Percentiles rank a stretch among this genome's conserved stretches.
phyloP scores from a whole-genome alignment of 2,888 invertebrate genomes.

The Pelosia muscerda region DNA sequence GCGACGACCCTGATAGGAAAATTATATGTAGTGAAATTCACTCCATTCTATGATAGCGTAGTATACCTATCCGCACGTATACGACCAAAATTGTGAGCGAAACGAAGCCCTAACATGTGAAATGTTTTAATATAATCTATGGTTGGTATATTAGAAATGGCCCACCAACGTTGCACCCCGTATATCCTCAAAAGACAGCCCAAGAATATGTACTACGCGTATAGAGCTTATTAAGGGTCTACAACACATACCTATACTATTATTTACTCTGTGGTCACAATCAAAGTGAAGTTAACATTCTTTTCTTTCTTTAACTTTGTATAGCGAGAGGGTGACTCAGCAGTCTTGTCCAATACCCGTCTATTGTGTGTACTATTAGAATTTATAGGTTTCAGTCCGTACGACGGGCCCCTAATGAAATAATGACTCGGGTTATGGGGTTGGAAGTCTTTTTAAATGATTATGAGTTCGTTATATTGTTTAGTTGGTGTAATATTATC shows the following conservation, averaged over 20 bases:
- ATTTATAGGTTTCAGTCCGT: slow-evolving; percentile 11
- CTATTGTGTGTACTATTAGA: slow-evolving; percentile 12
- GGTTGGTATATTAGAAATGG: no score
- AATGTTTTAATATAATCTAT: no score
- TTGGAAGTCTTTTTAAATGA: slow-evolving; percentile 2
- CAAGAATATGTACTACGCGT: no score
- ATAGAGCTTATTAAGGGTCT: no score
- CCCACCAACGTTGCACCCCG: no score
- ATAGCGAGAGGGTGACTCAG: slow-evolving; percentile 7
- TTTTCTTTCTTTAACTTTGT: slow-evolving; percentile 1
- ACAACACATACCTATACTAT: no score
- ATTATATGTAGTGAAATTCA: not conserved
- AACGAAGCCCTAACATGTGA: no score
- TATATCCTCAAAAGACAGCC: no score
- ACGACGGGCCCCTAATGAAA: slow-evolving; percentile 14
- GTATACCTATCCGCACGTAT: no score
- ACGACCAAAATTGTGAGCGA: no score
- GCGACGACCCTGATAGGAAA: not conserved
- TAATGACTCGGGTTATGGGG: slow-evolving; percentile 16
- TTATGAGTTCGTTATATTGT: slow-evolving; percentile 27
- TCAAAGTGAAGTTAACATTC: not conserved
- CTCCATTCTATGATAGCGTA: not conserved
- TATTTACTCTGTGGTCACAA: no score
- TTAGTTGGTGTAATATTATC: slow-evolving; percentile 30
- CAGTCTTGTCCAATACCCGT: not conserved